A percentile compares a stretch with the other conserved stretches of the same genome.
phyloP scores from a whole-genome alignment of 2,797 vertebrate genomes.

The Falco peregrinus region DNA sequence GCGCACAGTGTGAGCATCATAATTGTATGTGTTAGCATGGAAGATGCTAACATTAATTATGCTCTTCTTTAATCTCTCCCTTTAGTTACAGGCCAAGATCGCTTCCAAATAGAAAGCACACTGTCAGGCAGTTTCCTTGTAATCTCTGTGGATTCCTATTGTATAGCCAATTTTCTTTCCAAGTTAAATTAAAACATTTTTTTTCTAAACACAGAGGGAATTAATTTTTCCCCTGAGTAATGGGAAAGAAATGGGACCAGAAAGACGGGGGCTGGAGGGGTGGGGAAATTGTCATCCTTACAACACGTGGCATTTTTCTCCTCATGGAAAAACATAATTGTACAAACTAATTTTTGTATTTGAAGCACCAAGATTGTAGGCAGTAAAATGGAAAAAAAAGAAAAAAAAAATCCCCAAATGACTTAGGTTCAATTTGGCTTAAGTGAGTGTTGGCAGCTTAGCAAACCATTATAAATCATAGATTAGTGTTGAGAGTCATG shows the following conservation, averaged over 20 bases:
- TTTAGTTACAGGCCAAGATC: conserved; percentile 34
- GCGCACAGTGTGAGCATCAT: not conserved
- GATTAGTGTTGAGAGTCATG: not conserved
- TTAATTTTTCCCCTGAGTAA: not conserved
- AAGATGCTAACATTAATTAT: conserved; percentile 47
- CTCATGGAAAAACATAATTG: not conserved
- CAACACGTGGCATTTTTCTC: not conserved
- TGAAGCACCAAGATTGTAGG: not conserved
- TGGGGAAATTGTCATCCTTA: not conserved
- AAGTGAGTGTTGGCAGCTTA: not conserved
- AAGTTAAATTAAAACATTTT: conserved; percentile 21
- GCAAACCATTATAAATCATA: not conserved
- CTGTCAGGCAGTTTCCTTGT: not conserved
- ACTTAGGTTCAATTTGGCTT: not conserved
- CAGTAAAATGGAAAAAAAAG: not conserved
- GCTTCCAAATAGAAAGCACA: not conserved
- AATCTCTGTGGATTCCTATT: conserved; percentile 1
- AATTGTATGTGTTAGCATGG: conserved; percentile 23
- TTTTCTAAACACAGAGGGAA: not conserved
- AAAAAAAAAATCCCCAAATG: not conserved
- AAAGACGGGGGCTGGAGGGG: not conserved
- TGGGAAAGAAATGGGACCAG: not conserved
- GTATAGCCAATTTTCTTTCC: not conserved
- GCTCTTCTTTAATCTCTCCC: conserved; percentile 23
- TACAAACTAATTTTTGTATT: not conserved